A percentile compares a stretch with the other conserved stretches of the same genome.
These are phyloP conservation scores for Alca torda DNA, from an alignment of 2,797 vertebrate genomes.

Conservation along the genomic window DNA sequence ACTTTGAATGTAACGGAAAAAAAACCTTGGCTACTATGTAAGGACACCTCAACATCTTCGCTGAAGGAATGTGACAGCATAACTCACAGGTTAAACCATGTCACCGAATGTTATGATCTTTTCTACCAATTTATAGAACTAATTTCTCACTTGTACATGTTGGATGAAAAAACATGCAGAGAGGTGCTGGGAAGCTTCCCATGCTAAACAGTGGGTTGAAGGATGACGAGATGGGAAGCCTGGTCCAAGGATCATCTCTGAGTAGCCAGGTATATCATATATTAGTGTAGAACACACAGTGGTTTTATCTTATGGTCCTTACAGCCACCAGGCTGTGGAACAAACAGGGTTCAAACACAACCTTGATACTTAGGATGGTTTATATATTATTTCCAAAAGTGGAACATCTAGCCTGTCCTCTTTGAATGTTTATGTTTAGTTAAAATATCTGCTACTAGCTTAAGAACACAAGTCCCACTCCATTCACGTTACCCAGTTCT, in stretches of 20 bases:
- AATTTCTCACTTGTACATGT: not conserved
- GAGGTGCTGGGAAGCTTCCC: not conserved
- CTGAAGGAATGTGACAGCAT: not conserved
- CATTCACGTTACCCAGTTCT: not conserved
- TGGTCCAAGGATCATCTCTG: not conserved
- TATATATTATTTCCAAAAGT: not conserved
- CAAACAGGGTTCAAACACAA: not conserved
- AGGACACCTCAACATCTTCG: not conserved
- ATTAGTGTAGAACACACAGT: accelerated
- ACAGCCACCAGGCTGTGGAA: not conserved
- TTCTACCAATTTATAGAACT: not conserved
- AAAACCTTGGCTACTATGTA: not conserved
- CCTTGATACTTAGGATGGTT: not conserved
- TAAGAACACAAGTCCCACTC: not conserved
- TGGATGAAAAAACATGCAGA: not conserved
- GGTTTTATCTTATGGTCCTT: not conserved
- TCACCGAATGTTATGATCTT: not conserved
- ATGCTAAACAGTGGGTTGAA: not conserved
- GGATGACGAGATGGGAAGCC: not conserved
- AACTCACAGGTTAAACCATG: not conserved
- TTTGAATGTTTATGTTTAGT: not conserved
- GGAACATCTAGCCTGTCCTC: not conserved
- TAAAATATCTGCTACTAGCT: not conserved
- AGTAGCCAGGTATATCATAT: not conserved
- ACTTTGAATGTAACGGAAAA: not conserved